Percentiles rank a stretch among this genome's conserved stretches.
Evolutionary conservation across 2,888 invertebrate genomes (phyloP).

Genomic region (Hirtodrosophila trivittata): DNA sequence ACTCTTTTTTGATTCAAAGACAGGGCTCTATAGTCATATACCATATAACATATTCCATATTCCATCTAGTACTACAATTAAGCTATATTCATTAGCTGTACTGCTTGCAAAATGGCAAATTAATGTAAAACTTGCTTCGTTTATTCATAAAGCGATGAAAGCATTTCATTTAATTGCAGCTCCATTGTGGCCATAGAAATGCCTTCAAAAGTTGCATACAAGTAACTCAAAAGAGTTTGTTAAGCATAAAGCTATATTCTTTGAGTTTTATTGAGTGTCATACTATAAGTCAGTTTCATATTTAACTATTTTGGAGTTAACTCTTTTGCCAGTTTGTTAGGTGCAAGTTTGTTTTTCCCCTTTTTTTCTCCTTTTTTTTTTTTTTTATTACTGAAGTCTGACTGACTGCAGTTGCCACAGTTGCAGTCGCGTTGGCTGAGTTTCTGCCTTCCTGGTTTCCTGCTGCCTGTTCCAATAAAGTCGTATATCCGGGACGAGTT

Average conservation of each 20-base stretch:
- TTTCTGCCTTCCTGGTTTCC: neutral
- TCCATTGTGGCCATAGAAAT: no score
- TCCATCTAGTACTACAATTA: no score
- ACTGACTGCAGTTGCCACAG: neutral
- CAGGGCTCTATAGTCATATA: no score
- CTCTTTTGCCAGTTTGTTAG: slow-evolving; percentile 32
- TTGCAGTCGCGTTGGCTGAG: neutral
- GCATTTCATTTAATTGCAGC: no score
- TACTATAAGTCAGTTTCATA: slow-evolving; percentile 38
- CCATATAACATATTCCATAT: no score
- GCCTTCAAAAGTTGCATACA: no score
- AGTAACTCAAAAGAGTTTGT: neutral
- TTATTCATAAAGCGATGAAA: no score
- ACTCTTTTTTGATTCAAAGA: no score
- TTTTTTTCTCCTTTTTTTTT: slow-evolving; percentile 19
- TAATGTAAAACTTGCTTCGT: no score
- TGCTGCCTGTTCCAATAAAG: slow-evolving; percentile 3
- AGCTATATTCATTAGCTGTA: no score
- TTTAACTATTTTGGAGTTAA: slow-evolving; percentile 48
- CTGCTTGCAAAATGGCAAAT: no score
- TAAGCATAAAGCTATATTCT: neutral
- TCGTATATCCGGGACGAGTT: slow-evolving; percentile 15
- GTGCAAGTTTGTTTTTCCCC: slow-evolving; percentile 7
- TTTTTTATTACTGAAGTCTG: no score
- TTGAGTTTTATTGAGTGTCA: slow-evolving; percentile 28